Conservation (phyloP, 2,888 invertebrate genomes). For the Chalcis sispes region DNA sequence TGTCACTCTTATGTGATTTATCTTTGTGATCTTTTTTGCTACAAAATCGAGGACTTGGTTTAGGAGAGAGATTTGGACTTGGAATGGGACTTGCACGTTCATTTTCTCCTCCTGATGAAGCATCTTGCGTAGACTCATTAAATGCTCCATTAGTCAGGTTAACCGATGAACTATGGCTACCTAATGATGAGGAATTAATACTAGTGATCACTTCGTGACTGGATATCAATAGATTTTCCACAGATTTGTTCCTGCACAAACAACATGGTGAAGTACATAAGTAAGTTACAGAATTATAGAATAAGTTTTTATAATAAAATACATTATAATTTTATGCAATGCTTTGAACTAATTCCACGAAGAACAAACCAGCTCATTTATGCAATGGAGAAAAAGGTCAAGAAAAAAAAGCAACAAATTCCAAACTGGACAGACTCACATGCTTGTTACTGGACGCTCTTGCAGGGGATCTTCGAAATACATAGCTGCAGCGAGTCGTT, state of each 20-base stretch:
- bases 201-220: slow-evolving; percentile 83
- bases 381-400: slow-evolving; percentile 10
- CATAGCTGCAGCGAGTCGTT: slow-evolving; percentile 47
- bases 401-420: slow-evolving; percentile 7
- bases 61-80: slow-evolving; percentile 78
- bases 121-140: slow-evolving; percentile 73
- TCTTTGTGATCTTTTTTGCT: slow-evolving; percentile 56
- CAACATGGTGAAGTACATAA: slow-evolving; percentile 33
- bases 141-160: slow-evolving; percentile 75
- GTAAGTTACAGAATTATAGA: neutral
- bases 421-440: slow-evolving; percentile 44
- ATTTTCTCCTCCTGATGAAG: slow-evolving; percentile 55
- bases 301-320: neutral
- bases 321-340: slow-evolving; percentile 6
- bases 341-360: neutral
- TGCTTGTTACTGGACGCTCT: slow-evolving; percentile 53
- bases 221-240: slow-evolving; percentile 81
- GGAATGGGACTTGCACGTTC: slow-evolving; percentile 75
- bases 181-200: slow-evolving; percentile 80
- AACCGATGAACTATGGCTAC: slow-evolving; percentile 75
- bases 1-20: slow-evolving; percentile 38
- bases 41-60: slow-evolving; percentile 74
- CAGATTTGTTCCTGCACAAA: slow-evolving; percentile 78
- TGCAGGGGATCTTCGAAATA: slow-evolving; percentile 53
- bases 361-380: neutral